A percentile compares a stretch with the other conserved stretches of the same genome.
Conservation (phyloP, 2,888 invertebrate species). For the Euzophera pinguis region DNA sequence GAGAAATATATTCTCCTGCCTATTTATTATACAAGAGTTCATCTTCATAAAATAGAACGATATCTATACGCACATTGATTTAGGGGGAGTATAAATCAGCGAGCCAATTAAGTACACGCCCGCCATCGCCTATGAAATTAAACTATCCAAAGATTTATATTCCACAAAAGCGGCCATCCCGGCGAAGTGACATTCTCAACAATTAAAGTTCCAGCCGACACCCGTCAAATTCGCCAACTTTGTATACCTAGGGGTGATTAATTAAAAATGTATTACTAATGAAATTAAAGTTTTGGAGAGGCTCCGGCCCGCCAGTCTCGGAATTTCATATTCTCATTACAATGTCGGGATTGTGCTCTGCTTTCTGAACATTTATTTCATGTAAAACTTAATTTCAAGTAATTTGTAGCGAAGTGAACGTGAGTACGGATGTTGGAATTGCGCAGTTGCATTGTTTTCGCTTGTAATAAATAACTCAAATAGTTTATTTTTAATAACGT, state of each 20-base stretch:
- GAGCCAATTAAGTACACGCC: slow-evolving; percentile 5
- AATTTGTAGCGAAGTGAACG: neutral
- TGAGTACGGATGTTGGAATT: neutral
- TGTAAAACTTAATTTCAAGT: slow-evolving; percentile 31
- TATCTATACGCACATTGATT: neutral
- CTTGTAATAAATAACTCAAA: too few relatives aligned
- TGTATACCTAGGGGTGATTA: slow-evolving; percentile 46
- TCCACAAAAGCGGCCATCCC: slow-evolving; percentile 16
- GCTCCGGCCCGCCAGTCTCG: slow-evolving; percentile 25
- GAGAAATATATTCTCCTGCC: neutral
- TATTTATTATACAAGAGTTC: neutral
- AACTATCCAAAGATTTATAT: slow-evolving; percentile 12
- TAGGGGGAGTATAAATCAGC: slow-evolving; percentile 2
- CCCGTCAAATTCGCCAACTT: slow-evolving; percentile 43
- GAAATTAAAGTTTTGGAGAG: slow-evolving; percentile 44
- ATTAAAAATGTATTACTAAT: slow-evolving; percentile 55
- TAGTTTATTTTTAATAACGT: too few relatives aligned
- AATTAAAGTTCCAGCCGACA: slow-evolving; percentile 38
- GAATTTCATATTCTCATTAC: slow-evolving; percentile 48
- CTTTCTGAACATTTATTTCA: slow-evolving; percentile 33
- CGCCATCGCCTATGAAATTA: slow-evolving; percentile 9
- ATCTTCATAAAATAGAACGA: neutral
- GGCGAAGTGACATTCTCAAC: slow-evolving; percentile 31
- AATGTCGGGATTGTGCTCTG: slow-evolving; percentile 34
- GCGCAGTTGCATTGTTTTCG: neutral